Evolutionary conservation across 2,113 vertebrate genomes (phyloP).

Genomic region (Scophthalmus maximus): DNA sequence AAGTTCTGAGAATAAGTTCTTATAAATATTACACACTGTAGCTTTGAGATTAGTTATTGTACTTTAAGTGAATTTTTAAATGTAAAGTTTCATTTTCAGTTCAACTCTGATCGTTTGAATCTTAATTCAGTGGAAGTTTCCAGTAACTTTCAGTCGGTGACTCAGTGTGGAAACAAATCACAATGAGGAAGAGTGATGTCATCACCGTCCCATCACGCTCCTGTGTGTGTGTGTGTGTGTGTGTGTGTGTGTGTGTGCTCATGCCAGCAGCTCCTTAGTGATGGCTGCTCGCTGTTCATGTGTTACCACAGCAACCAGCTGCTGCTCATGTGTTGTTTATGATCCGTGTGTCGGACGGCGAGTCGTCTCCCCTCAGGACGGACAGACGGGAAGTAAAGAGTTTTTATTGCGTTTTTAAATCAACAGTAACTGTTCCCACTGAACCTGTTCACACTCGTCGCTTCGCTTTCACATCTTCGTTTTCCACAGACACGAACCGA

Average conservation of each 20-base stretch:
- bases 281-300: slow-evolving; percentile 28
- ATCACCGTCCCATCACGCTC: slow-evolving; percentile 22
- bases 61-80: too few species aligned
- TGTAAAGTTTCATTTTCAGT: too few species aligned
- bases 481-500: background rate
- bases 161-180: slow-evolving; percentile 44
- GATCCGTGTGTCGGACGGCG: slow-evolving; percentile 7
- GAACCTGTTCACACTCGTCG: too few species aligned
- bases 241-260: slow-evolving; percentile 23
- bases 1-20: too few species aligned
- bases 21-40: too few species aligned
- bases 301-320: slow-evolving; percentile 44
- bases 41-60: too few species aligned
- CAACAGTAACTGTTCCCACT: too few species aligned
- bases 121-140: too few species aligned
- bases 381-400: background rate
- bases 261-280: slow-evolving; percentile 33
- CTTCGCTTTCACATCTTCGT: too few species aligned
- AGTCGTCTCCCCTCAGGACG: background rate
- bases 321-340: slow-evolving; percentile 45
- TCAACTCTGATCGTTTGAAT: too few species aligned
- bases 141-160: slow-evolving; percentile 20
- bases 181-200: slow-evolving; percentile 33
- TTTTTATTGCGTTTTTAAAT: background rate
- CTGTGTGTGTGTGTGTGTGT: slow-evolving; percentile 9